Conservation (phyloP, 30 jellyfish, hydroid and myxozoan species). For the Aurelia aurita complex sp. Pacific region DNA sequence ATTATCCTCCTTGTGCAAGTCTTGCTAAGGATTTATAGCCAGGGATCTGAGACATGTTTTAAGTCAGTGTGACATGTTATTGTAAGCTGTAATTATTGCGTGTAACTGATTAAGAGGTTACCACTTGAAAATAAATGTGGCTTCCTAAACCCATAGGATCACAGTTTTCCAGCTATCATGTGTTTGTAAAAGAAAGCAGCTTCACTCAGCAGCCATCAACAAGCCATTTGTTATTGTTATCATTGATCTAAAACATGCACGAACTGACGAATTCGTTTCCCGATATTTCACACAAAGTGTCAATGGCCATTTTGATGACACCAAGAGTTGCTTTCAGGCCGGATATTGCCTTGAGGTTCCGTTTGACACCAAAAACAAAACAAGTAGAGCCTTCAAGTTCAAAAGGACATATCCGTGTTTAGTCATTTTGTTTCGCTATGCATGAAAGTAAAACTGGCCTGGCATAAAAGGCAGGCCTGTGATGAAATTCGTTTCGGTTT, state of each 20-base stretch:
- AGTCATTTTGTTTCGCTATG: neutral
- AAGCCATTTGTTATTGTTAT: constrained; percentile 10
- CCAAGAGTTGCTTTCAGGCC: constrained; percentile 16
- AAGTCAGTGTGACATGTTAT: too few species aligned
- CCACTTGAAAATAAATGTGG: too few species aligned
- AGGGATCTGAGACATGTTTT: too few species aligned
- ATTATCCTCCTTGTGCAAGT: too few species aligned
- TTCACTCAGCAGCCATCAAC: constrained; percentile 32
- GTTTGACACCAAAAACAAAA: constrained; percentile 35
- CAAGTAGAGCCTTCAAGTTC: too few species aligned
- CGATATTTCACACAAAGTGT: constrained; percentile 25
- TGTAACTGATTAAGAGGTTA: too few species aligned
- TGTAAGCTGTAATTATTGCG: too few species aligned
- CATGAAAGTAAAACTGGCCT: neutral
- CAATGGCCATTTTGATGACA: neutral
- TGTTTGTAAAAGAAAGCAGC: neutral
- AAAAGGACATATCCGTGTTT: too few species aligned
- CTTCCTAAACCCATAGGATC: too few species aligned
- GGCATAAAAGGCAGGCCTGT: neutral
- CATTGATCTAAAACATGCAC: neutral
- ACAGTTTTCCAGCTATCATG: neutral
- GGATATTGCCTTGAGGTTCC: constrained; percentile 64
- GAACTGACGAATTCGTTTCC: neutral
- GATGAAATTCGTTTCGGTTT: too few species aligned
- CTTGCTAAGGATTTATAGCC: too few species aligned